Evolutionary conservation across 2,113 vertebrate species (phyloP), one percentile per base, ranked within the genome.

Genomic region (Arvicanthis niloticus): DNA sequence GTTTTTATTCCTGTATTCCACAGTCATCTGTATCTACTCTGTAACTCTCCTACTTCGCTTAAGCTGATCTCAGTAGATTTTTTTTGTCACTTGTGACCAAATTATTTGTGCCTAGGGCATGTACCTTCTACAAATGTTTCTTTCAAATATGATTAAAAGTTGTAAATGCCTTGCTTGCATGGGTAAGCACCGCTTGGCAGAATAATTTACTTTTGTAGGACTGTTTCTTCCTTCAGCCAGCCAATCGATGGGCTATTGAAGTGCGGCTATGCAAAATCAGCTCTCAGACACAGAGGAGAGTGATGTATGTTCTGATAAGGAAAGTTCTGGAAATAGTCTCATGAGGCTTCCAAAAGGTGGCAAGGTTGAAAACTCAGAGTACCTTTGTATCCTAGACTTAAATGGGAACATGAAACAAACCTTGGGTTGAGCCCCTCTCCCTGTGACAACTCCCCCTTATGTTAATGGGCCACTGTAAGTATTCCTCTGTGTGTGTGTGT

Each of bases 81-180:
- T 45, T 45, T 45, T 84, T 73, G 72, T 93, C 89, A 93, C 60
- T 93, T 22, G 67, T 37, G 29, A 87, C 68, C 84, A 92, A 96
- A 93, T 96, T 88, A 80, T 95, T 97, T 93, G 95, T 90, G 89
- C 91, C 82, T 60, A 37, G 76, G 17, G 90, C 13, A 62, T 15
- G 16, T 15, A 85, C 10, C 21, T 70, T 67, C 58, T 45, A 51
- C 78, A 89, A 75, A 91, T 45, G 73, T 70, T 93, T 80, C 92
- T 93, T 97, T 95, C 93, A 97, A 88, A 93, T 94, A 86, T 62
- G 81, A 91, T 95, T 95, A 94, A 97, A 93, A 78, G 19, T 76
- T 94, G 94, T 51, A 77, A 88, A 85, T 29, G 22, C 53, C 70
- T 81, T 88, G 65, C 76, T 95, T 60, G 67, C 67, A 76, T 92